Evolutionary conservation across 2,113 vertebrate species (phyloP), one percentile per base, ranked within the genome.

Genomic region (Catagonus wagneri): DNA sequence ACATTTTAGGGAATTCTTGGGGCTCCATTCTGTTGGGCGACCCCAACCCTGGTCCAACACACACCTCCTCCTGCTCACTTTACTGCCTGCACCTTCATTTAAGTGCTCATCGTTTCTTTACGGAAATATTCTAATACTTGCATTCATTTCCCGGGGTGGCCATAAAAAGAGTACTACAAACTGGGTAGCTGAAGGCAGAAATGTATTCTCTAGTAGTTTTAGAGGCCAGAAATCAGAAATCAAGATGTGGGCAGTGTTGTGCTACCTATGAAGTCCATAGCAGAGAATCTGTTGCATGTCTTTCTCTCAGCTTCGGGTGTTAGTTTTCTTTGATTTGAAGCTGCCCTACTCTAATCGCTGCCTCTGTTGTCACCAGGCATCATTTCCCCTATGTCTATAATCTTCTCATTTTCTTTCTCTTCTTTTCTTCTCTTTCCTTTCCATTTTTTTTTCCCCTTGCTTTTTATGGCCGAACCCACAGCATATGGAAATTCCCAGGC

Each of bases 31-130:
- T 74, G 6, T 66, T n/a, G 5, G 52, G 11, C 7, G 52, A 16
- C 16, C 7, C 5, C 39, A 32, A 14, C 12, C 8, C 4, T 39
- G 12, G 6, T 44, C 23, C 3, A n/a, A 2, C 14, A 22, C 22
- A 25, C 4, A 32, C 8, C 10, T 69, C 13, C 10, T 78, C 36
- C 9, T 91, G 27, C 63, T 50, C 32, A 65, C 17, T 66, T 61
- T 58, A 79, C 1, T 58, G 11, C 25, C 8, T 14, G 17, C 5
- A 69, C 16, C 16, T 90, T 69, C 54, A 69, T 69, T 84, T 50
- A 92, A 83, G 25, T 25, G 10, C n/a, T 63, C 61, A 39, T 9
- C 66, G 0, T 36, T 93, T 90, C 23, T 63, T 78, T 22, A 32
- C 36, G 60, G 7, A 90, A 72, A 10, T 54, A 75, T 58, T 89